These are phyloP conservation scores for Orgyia antiqua DNA, from an alignment of 2,888 invertebrate genomes.

Conservation along the genomic window DNA sequence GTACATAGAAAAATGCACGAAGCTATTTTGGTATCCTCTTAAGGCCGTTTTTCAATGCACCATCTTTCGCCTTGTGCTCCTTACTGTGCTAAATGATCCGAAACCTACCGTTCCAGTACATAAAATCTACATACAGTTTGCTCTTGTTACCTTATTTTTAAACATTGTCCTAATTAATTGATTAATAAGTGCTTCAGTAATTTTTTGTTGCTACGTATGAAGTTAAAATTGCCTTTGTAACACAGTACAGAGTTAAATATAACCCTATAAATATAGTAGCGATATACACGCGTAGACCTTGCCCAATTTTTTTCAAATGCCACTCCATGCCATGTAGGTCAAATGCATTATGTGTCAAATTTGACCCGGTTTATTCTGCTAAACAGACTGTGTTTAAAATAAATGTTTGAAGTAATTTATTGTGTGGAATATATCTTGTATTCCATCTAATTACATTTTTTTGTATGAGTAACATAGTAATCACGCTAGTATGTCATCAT, in stretches of 20 bases:
- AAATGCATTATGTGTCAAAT: constrained; percentile 68
- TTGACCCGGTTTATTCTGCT: constrained; percentile 56
- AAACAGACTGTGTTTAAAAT: constrained; percentile 26
- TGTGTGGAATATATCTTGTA: constrained; percentile 1
- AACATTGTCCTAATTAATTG: constrained; percentile 1
- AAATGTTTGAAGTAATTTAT: constrained; percentile 22
- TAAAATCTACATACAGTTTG: constrained; percentile 24
- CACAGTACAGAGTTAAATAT: constrained; percentile 15
- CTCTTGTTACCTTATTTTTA: constrained; percentile 10
- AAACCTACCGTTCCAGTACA: constrained; percentile 44
- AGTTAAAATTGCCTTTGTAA: constrained; percentile 15
- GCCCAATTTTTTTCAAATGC: constrained; percentile 53
- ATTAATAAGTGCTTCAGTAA: constrained; percentile 3
- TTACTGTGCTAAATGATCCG: constrained; percentile 65
- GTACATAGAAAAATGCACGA: no score
- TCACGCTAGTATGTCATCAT: no score
- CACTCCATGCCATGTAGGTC: constrained; percentile 59
- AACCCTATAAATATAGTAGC: constrained; percentile 24
- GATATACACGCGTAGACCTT: constrained; percentile 31
- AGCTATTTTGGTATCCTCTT: no score
- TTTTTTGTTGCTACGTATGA: constrained; percentile 8
- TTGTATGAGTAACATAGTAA: no score
- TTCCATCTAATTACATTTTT: constrained; percentile 3
- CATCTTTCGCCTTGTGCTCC: constrained; percentile 78
- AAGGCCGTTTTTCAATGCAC: constrained; percentile 77